These are phyloP conservation scores for Sesia apiformis DNA, from an alignment of 2,888 invertebrate genomes.

Conservation along the genomic window DNA sequence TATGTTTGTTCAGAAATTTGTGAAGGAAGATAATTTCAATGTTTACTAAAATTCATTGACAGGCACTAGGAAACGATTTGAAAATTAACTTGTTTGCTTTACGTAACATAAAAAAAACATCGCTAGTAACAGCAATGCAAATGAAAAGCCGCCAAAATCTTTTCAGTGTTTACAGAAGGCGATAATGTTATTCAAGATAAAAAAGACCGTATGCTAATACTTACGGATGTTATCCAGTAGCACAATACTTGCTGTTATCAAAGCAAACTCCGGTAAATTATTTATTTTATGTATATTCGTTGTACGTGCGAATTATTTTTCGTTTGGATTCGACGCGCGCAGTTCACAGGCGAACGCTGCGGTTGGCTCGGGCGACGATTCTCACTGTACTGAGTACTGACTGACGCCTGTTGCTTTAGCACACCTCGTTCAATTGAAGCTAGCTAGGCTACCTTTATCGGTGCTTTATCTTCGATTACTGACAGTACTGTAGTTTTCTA, in stretches of 20 bases:
- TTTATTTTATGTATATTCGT: neutral
- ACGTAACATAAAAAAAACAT: constrained; percentile 7
- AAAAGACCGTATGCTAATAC: constrained; percentile 21
- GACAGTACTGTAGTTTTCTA: constrained; percentile 10
- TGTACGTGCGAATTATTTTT: constrained; percentile 8
- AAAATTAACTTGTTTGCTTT: constrained; percentile 6
- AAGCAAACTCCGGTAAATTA: constrained; percentile 17
- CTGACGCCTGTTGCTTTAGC: constrained; percentile 11
- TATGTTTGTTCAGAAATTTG: no score
- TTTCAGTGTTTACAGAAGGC: constrained; percentile 31
- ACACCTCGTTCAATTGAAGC: no score
- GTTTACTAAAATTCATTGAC: neutral
- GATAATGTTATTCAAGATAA: constrained; percentile 34
- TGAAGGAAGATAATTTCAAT: no score
- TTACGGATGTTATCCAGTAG: constrained; percentile 27
- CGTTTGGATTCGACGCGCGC: constrained; percentile 2
- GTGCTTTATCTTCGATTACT: constrained; percentile 18
- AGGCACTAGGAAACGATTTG: neutral
- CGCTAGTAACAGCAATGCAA: constrained; percentile 15
- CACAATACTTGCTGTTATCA: constrained; percentile 26
- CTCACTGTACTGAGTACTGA: constrained; percentile 17
- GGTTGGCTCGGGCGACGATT: constrained; percentile 16
- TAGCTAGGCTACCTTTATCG: constrained; percentile 11
- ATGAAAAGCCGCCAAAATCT: constrained; percentile 25
- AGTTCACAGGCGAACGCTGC: constrained; percentile 1